Evolutionary conservation across 53 echinoderm and acorn worm genomes (phyloP).

Genomic region (Mesocentrotus franciscanus): DNA sequence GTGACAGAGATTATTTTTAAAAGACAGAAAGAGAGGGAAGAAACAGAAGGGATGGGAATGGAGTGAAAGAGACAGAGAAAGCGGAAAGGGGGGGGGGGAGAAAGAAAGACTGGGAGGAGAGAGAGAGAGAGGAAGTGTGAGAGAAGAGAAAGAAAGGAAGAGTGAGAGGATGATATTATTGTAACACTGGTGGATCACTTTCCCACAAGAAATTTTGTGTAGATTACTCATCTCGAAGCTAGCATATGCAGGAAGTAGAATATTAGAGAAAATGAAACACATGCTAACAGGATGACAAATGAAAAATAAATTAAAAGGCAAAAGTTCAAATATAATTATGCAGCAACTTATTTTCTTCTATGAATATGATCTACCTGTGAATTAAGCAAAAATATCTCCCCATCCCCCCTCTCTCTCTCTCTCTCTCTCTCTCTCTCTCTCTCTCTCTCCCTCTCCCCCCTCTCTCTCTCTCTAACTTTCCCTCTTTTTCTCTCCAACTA

Average conservation of each 20-base stretch:
- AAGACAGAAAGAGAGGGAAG: background rate
- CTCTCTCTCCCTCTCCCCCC: no score
- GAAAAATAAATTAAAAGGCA: no score
- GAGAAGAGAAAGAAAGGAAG: background rate
- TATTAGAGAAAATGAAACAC: background rate
- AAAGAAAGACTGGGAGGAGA: background rate
- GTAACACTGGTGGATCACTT: background rate
- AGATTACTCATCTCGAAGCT: background rate
- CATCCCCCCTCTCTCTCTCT: no score
- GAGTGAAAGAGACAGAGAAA: background rate
- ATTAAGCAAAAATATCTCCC: no score
- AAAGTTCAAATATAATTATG: background rate
- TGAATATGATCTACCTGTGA: no score
- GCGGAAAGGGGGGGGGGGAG: background rate
- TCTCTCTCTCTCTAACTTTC: no score
- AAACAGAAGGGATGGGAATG: background rate
- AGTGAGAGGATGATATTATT: background rate
- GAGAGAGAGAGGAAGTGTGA: background rate
- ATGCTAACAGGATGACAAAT: background rate
- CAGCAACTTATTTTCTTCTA: no score
- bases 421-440: no score
- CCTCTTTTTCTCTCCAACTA: no score
- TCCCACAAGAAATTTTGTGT: background rate
- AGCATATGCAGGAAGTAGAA: background rate
- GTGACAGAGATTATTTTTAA: no score